phyloP scores from a whole-genome alignment of 2,888 invertebrate species.

The Antitype chi region DNA sequence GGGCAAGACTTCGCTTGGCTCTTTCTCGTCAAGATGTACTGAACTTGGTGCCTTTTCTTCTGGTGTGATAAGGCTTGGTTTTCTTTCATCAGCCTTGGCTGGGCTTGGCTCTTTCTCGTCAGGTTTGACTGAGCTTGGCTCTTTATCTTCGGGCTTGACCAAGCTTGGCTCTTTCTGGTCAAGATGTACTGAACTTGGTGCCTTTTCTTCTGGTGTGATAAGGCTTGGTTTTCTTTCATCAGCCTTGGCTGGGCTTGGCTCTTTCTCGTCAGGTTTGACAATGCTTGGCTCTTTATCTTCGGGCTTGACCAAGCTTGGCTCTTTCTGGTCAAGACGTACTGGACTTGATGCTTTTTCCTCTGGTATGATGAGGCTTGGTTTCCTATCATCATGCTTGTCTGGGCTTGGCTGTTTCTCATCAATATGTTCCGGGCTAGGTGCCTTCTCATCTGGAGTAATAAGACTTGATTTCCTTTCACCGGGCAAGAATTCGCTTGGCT shows the following conservation, averaged over 20 bases:
- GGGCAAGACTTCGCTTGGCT: neutral
- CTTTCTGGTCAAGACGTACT: neutral
- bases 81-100: neutral
- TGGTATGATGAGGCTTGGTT: neutral
- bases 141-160: neutral
- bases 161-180: neutral
- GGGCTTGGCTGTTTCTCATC: neutral
- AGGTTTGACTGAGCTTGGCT: neutral
- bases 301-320: neutral
- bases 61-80: no score
- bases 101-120: neutral
- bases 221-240: no score
- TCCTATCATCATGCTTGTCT: neutral
- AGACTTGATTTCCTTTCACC: neutral
- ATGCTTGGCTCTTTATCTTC: neutral
- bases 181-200: no score
- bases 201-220: no score
- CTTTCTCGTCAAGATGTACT: neutral
- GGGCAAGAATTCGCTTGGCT: neutral
- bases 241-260: no score
- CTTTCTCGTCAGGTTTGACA: no score
- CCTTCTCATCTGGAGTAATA: accelerated
- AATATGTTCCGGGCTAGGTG: accelerated
- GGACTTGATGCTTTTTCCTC: neutral
- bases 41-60: neutral